Evolutionary conservation across 23 tunicate species (phyloP).

Genomic region (Botrylloides violaceus): DNA sequence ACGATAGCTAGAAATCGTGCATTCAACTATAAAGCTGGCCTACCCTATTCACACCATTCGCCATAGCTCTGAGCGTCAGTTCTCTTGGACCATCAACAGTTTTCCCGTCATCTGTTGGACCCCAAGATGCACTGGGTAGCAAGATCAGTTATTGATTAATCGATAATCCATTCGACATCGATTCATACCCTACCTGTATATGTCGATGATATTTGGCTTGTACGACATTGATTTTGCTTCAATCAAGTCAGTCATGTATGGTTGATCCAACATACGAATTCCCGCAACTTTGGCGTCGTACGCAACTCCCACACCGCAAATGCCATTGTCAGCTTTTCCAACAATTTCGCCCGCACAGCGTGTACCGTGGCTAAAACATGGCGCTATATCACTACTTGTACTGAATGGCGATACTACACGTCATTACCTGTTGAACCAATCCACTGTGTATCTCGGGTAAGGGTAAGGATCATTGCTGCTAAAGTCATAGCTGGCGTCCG

Average conservation of each 20-base stretch:
- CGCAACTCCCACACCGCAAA: slow-evolving; percentile 99
- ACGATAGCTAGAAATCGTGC: too few relatives aligned
- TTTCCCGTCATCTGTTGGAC: slow-evolving; percentile 99
- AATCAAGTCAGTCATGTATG: slow-evolving; percentile 99
- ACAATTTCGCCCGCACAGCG: slow-evolving; percentile 99
- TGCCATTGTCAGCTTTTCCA: slow-evolving; percentile 92
- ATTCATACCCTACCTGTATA: slow-evolving; percentile 69
- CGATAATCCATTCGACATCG: too few relatives aligned
- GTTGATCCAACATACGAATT: slow-evolving; percentile 98
- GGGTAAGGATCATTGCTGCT: slow-evolving; percentile 96
- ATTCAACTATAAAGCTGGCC: too few relatives aligned
- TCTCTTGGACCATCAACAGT: slow-evolving; percentile 99
- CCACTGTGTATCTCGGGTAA: slow-evolving; percentile 83
- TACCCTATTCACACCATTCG: slow-evolving; percentile 94
- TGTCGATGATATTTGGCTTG: slow-evolving; percentile 84
- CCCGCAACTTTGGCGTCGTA: slow-evolving; percentile 87
- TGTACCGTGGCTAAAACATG: slow-evolving; percentile 89
- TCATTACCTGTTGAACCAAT: slow-evolving; percentile 94
- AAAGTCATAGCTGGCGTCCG: slow-evolving; percentile 92
- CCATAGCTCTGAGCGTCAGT: slow-evolving; percentile 86
- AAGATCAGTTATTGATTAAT: background rate
- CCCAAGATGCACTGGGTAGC: slow-evolving; percentile 95
- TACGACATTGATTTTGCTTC: slow-evolving; percentile 97
- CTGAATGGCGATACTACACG: background rate
- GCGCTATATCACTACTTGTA: background rate